Conservation (phyloP, 2,113 vertebrate genomes). For the Picathartes gymnocephalus region DNA sequence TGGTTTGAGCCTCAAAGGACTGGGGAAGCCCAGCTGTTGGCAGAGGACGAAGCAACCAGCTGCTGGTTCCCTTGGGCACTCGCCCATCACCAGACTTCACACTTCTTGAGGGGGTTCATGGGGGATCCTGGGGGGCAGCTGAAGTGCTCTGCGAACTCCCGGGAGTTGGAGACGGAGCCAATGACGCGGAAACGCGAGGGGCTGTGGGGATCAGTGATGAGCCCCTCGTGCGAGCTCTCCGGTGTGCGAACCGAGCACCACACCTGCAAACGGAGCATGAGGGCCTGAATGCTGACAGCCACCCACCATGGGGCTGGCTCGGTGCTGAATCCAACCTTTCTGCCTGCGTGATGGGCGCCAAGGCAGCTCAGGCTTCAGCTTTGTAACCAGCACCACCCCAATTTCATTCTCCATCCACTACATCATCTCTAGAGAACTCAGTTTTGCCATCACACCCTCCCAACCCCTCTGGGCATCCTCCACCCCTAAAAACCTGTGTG, state of each 20-base stretch:
- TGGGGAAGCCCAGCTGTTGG: not conserved
- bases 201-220: conserved; percentile 95
- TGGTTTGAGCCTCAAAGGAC: not conserved
- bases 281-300: rapidly evolving
- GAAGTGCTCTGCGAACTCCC: conserved; percentile 89
- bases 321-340: rapidly evolving
- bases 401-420: not conserved
- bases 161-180: conserved; percentile 90
- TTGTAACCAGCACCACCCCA: not conserved
- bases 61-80: not conserved
- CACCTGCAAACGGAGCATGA: conserved; percentile 69
- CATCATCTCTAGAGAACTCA: not conserved
- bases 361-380: not conserved
- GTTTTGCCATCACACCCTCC: not conserved
- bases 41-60: not conserved
- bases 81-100: conserved; percentile 88
- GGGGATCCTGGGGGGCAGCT: conserved; percentile 78
- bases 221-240: conserved; percentile 91
- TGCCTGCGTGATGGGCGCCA: rapidly evolving
- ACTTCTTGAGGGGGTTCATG: conserved; percentile 93
- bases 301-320: rapidly evolving
- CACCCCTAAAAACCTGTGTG: not conserved
- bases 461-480: not conserved
- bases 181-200: conserved; percentile 92
- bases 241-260: conserved; percentile 94